Conservation (phyloP, 2,888 invertebrate species). For the Artemia sp. region DNA sequence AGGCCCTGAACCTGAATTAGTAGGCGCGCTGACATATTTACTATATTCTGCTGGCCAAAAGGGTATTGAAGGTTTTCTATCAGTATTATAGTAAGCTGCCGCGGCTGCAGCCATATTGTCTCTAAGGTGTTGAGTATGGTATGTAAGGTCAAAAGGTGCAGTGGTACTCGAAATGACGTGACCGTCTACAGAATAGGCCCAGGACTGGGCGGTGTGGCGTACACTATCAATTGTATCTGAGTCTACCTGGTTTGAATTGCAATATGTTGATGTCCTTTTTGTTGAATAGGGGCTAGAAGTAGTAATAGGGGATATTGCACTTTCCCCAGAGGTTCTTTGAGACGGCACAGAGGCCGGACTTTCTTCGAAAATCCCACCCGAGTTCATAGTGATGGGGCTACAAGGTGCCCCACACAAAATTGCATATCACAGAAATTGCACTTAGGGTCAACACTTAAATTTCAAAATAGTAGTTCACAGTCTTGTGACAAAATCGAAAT, state of each 20-base stretch:
- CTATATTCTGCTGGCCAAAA: constrained; percentile 4
- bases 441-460: neutral
- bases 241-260: constrained; percentile 5
- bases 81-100: constrained; percentile 4
- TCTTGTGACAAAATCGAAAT: constrained; percentile 15
- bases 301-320: constrained; percentile 1
- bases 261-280: constrained; percentile 13
- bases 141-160: constrained; percentile 2
- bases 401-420: neutral
- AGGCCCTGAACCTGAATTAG: constrained; percentile 5
- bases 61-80: constrained; percentile 2
- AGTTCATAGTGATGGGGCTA: constrained; percentile 14
- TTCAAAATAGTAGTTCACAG: neutral
- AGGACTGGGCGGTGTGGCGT: constrained; percentile 7
- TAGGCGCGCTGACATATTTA: constrained; percentile 6
- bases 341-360: constrained; percentile 14
- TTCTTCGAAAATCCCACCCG: constrained; percentile 10
- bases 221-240: constrained; percentile 9
- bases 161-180: constrained; percentile 3
- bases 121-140: constrained; percentile 10
- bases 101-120: constrained; percentile 13
- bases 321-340: neutral
- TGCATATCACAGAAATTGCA: constrained; percentile 14
- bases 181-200: constrained; percentile 13
- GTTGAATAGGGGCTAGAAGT: constrained; percentile 10